Conservation (phyloP, 2,113 vertebrate genomes). For the Strix uralensis region DNA sequence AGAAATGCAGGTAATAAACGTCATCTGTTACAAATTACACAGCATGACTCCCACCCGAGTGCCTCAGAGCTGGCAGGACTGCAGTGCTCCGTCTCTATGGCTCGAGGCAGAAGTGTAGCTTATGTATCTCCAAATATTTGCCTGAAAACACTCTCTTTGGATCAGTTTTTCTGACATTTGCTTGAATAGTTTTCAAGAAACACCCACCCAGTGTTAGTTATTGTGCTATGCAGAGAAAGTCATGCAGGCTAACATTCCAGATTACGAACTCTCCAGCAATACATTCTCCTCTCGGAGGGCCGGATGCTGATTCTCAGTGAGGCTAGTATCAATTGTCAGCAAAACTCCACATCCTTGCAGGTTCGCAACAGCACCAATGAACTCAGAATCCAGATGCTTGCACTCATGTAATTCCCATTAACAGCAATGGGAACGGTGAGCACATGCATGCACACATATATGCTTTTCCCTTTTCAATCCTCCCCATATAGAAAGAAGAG, state of each 20-base stretch:
- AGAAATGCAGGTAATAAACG: conserved; percentile 21
- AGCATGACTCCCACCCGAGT: background rate
- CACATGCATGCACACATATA: background rate
- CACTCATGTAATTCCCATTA: background rate
- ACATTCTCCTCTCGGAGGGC: background rate
- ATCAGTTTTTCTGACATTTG: conserved; percentile 14
- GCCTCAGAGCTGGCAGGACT: conserved; percentile 8
- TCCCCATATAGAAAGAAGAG: background rate
- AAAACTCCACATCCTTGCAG: background rate
- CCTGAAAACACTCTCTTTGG: conserved; percentile 19
- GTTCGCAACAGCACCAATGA: fast-evolving
- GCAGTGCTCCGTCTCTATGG: background rate
- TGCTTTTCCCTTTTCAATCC: background rate
- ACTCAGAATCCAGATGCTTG: background rate
- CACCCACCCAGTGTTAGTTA: conserved; percentile 11
- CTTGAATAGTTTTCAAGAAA: conserved; percentile 13
- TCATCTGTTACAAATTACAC: conserved; percentile 33
- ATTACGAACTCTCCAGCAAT: background rate
- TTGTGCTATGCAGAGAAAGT: background rate
- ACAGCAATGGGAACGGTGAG: background rate
- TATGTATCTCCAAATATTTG: conserved; percentile 29
- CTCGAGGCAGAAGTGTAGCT: conserved; percentile 15
- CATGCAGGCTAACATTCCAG: background rate
- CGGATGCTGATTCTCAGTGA: background rate
- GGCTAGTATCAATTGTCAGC: background rate